A percentile compares a stretch with the other conserved stretches of the same genome.
Conservation (phyloP, 2,888 invertebrate species). For the Tanytarsus gracilentus region DNA sequence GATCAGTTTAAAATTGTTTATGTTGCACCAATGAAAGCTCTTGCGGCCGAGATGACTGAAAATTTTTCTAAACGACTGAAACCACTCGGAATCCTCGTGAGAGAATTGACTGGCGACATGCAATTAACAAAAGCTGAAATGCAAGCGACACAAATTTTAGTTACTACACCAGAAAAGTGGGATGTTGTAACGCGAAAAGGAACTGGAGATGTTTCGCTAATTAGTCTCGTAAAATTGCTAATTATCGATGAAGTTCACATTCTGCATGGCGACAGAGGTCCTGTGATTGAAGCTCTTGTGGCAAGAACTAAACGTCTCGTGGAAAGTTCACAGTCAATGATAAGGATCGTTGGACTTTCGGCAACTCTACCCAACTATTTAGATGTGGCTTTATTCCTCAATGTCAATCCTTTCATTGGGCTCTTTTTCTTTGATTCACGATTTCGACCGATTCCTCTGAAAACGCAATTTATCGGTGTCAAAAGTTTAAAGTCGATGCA, state of each 20-base stretch:
- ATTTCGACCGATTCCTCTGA: slow-evolving; percentile 90
- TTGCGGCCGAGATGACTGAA: slow-evolving; percentile 96
- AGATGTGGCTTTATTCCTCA: slow-evolving; percentile 89
- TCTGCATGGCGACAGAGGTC: slow-evolving; percentile 92
- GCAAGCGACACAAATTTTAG: slow-evolving; percentile 91
- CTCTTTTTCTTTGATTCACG: slow-evolving; percentile 90
- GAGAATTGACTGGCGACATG: slow-evolving; percentile 97
- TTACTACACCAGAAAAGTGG: slow-evolving; percentile 99
- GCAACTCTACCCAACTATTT: slow-evolving; percentile 97
- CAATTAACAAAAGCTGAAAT: slow-evolving; percentile 91
- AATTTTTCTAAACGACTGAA: slow-evolving; percentile 79
- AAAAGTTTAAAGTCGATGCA: slow-evolving; percentile 56
- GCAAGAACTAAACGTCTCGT: slow-evolving; percentile 90
- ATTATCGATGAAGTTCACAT: slow-evolving; percentile 97
- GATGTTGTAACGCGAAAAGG: slow-evolving; percentile 97
- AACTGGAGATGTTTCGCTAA: slow-evolving; percentile 77
- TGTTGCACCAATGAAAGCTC: slow-evolving; percentile 98
- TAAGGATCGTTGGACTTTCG: slow-evolving; percentile 91
- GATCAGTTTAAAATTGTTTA: slow-evolving; percentile 97
- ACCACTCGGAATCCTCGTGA: slow-evolving; percentile 68
- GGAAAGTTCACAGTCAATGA: slow-evolving; percentile 86
- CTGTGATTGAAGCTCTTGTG: slow-evolving; percentile 94
- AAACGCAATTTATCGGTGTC: slow-evolving; percentile 82
- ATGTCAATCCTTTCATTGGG: slow-evolving; percentile 86
- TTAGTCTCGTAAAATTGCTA: slow-evolving; percentile 80